A percentile compares a stretch with the other conserved stretches of the same genome.
Conservation (phyloP, 2,888 invertebrate species). For the Sepioteuthis lessoniana region DNA sequence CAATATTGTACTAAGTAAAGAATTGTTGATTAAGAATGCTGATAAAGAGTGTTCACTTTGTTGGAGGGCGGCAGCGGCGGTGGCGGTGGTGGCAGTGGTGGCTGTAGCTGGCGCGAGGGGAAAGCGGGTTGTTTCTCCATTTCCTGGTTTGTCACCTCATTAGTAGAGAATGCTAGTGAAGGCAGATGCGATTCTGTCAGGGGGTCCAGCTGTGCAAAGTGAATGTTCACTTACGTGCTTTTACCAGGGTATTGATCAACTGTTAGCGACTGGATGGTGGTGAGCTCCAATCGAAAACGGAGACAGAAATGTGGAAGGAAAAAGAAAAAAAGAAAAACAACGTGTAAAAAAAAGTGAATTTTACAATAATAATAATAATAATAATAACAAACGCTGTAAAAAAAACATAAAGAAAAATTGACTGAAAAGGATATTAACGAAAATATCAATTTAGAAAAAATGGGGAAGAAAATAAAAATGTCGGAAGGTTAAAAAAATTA, state of each 20-base stretch:
- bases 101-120: background rate
- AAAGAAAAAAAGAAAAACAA: no score
- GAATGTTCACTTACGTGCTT: background rate
- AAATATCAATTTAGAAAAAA: no score
- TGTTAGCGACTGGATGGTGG: background rate
- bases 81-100: background rate
- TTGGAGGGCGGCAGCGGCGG: background rate
- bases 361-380: no score
- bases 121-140: background rate
- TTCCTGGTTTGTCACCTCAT: conserved; percentile 33
- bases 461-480: no score
- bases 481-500: no score
- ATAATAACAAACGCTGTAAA: no score
- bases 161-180: background rate
- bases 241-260: background rate
- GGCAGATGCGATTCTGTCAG: background rate
- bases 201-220: conserved; percentile 11
- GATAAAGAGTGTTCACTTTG: background rate
- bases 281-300: background rate
- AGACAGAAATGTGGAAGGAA: no score
- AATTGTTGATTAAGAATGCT: background rate
- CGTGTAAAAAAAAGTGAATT: no score
- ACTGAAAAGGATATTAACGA: no score
- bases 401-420: no score
- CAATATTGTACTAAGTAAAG: background rate